phyloP scores from a whole-genome alignment of 2,888 invertebrate genomes.

The Agriopis leucophaearia region DNA sequence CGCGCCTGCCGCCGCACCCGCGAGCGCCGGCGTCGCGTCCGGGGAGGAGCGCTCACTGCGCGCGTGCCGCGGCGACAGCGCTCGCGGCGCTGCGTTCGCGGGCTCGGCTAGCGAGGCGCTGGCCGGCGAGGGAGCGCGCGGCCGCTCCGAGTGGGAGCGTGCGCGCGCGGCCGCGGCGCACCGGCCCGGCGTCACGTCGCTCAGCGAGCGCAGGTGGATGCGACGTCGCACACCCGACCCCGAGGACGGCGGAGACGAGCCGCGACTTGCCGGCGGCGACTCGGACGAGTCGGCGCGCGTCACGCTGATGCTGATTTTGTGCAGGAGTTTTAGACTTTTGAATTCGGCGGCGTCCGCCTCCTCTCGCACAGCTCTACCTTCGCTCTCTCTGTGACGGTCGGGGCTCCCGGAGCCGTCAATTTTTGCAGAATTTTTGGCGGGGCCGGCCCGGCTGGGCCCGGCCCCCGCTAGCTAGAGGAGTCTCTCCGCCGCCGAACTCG shows the following conservation, averaged over 20 bases:
- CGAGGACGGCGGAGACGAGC: constrained; percentile 69
- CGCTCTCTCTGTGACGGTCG: constrained; percentile 54
- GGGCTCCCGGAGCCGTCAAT: constrained; percentile 61
- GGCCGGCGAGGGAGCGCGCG: constrained; percentile 61
- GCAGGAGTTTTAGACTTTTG: constrained; percentile 55
- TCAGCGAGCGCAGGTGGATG: constrained; percentile 77
- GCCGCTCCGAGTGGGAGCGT: constrained; percentile 76
- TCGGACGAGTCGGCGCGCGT: constrained; percentile 77
- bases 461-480: constrained; percentile 91
- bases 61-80: constrained; percentile 60
- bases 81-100: constrained; percentile 52
- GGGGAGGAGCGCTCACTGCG: constrained; percentile 61
- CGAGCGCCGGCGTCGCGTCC: constrained; percentile 61
- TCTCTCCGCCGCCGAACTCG: constrained; percentile 91
- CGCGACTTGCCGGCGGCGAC: constrained; percentile 71
- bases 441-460: constrained; percentile 87
- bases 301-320: constrained; percentile 79
- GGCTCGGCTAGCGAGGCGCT: constrained; percentile 48
- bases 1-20: background rate
- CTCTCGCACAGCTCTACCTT: constrained; percentile 59
- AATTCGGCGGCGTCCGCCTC: constrained; percentile 48
- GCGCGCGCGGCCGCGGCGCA: constrained; percentile 71
- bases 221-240: constrained; percentile 71
- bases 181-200: constrained; percentile 79
- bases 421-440: constrained; percentile 75